Conservation (phyloP, 2,797 vertebrate genomes). For the Crypturellus tataupa region DNA sequence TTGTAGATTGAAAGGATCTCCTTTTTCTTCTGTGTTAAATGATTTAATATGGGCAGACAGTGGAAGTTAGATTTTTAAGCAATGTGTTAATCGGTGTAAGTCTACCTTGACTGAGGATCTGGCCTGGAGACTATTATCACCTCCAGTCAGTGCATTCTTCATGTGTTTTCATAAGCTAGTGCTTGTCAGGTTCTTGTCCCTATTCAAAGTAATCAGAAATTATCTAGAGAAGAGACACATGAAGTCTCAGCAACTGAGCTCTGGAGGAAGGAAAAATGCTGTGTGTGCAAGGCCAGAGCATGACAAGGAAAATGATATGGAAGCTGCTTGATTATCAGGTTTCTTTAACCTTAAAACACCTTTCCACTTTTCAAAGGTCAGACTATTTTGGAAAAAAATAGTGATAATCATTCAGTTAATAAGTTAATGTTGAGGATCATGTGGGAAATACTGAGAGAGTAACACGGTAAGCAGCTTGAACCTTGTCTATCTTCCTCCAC, state of each 20-base stretch:
- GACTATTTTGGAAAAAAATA: constrained; percentile 26
- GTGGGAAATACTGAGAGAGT: neutral
- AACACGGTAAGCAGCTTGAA: neutral
- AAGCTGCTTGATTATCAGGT: constrained; percentile 19
- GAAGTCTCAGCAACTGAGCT: neutral
- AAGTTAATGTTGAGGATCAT: neutral
- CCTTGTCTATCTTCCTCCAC: neutral
- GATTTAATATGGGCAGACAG: neutral
- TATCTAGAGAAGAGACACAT: neutral
- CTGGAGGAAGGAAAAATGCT: neutral
- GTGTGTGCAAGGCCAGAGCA: neutral
- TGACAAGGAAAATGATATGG: neutral
- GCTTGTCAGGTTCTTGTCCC: neutral
- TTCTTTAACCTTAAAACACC: constrained; percentile 27
- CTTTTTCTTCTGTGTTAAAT: neutral
- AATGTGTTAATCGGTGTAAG: neutral
- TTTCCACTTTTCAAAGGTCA: neutral
- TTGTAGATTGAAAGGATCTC: neutral
- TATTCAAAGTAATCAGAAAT: neutral
- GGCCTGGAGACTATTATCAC: neutral
- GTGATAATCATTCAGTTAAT: constrained; percentile 43
- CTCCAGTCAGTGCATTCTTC: neutral
- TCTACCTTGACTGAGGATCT: neutral
- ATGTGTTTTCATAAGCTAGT: neutral
- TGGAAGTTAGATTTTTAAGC: neutral